Conservation (phyloP, 2,113 vertebrate genomes). For the Corvus cornix region DNA sequence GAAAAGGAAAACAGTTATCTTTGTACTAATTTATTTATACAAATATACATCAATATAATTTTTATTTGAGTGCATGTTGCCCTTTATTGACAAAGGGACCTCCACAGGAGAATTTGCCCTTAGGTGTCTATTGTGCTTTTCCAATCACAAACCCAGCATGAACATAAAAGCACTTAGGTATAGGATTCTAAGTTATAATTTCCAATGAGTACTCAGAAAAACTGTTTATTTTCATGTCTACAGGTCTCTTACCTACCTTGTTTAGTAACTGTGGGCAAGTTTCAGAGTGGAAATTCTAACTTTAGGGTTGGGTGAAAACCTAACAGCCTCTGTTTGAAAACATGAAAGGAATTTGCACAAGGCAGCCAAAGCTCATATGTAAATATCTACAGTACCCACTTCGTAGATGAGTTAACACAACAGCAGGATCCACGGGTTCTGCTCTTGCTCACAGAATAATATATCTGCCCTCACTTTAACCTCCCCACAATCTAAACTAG, state of each 20-base stretch:
- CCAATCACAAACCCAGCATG: neutral
- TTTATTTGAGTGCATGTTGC: neutral
- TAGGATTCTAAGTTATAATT: neutral
- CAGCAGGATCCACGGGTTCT: neutral
- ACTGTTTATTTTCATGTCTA: neutral
- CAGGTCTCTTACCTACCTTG: neutral
- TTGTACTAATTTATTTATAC: neutral
- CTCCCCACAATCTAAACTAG: neutral
- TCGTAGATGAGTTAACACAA: neutral
- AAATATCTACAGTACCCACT: neutral
- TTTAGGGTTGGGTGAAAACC: neutral
- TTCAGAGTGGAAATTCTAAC: neutral
- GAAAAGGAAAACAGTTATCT: neutral
- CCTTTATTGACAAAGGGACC: neutral
- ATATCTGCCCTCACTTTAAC: neutral
- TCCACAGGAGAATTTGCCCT: neutral
- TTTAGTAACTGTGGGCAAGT: neutral
- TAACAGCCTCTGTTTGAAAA: neutral
- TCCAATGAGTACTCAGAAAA: neutral
- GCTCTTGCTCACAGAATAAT: neutral
- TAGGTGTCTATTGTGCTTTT: neutral
- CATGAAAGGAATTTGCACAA: neutral
- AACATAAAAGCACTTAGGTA: neutral
- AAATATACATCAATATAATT: neutral
- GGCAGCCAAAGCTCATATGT: neutral